Conservation (phyloP, 2,113 vertebrate genomes). For the Dipodomys stephensi region DNA sequence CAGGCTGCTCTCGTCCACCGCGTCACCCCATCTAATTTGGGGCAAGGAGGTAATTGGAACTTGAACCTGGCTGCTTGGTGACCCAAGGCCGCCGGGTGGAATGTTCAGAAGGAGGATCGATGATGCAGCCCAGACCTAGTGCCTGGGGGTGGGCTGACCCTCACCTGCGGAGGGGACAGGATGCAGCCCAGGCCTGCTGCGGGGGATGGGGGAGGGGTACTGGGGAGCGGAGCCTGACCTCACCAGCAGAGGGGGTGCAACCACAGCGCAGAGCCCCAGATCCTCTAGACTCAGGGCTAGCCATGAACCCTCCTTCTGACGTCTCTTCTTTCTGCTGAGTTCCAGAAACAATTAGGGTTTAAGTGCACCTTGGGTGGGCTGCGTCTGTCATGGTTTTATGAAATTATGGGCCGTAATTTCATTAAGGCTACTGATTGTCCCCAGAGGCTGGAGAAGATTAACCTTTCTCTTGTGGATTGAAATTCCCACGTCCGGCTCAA, state of each 20-base stretch:
- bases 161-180: background rate
- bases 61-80: background rate
- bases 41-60: slow-evolving; percentile 35
- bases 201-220: background rate
- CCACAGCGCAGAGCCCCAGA: too few species aligned
- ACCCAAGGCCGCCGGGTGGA: background rate
- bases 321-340: background rate
- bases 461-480: background rate
- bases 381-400: background rate
- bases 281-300: too few species aligned
- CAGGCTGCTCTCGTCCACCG: background rate
- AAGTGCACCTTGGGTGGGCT: background rate
- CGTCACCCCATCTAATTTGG: background rate
- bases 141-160: background rate
- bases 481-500: too few species aligned
- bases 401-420: slow-evolving; percentile 19
- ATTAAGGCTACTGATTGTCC: background rate
- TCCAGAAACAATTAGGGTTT: background rate
- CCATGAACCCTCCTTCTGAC: background rate
- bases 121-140: rapidly evolving
- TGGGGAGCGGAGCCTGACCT: too few species aligned
- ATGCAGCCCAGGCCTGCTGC: too few species aligned
- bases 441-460: background rate
- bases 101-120: background rate
- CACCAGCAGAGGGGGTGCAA: too few species aligned